A percentile compares a stretch with the other conserved stretches of the same genome.
These are phyloP conservation scores for Drosophila sucinea DNA, from an alignment of 1,140 invertebrate genomes.

Conservation along the genomic window DNA sequence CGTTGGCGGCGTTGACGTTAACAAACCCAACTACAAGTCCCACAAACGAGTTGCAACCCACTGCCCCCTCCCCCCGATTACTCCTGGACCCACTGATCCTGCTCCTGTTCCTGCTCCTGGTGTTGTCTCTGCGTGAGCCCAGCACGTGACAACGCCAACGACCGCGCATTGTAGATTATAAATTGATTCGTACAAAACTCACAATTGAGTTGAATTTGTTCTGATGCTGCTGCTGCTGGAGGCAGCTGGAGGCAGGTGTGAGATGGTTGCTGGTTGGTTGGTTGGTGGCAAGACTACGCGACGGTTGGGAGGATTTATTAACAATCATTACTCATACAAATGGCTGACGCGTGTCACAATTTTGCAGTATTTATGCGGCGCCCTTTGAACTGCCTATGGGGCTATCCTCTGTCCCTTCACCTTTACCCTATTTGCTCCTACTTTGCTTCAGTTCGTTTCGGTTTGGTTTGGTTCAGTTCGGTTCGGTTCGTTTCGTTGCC, in stretches of 20 bases:
- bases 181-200: constrained; percentile 78
- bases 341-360: constrained; percentile 81
- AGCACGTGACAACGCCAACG: constrained; percentile 71
- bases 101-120: constrained; percentile 15
- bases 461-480: background rate
- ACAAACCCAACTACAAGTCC: constrained; percentile 74
- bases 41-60: constrained; percentile 58
- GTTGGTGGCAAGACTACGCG: constrained; percentile 12
- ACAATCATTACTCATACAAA: constrained; percentile 82
- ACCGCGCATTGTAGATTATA: constrained; percentile 70
- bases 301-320: constrained; percentile 70
- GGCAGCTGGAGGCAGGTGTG: constrained; percentile 10
- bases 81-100: background rate
- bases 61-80: background rate
- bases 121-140: constrained; percentile 40
- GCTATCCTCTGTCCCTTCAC: background rate
- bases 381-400: constrained; percentile 69
- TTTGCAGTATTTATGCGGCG: constrained; percentile 78
- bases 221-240: constrained; percentile 40
- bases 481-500: constrained; percentile 11
- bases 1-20: constrained; percentile 60
- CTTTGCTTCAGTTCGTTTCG: background rate
- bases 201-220: constrained; percentile 80
- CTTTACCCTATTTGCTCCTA: background rate
- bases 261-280: constrained; percentile 20